Base-by-base conservation (phyloP, 2,888 invertebrate species). In the Napeogenes sylphis region DNA sequence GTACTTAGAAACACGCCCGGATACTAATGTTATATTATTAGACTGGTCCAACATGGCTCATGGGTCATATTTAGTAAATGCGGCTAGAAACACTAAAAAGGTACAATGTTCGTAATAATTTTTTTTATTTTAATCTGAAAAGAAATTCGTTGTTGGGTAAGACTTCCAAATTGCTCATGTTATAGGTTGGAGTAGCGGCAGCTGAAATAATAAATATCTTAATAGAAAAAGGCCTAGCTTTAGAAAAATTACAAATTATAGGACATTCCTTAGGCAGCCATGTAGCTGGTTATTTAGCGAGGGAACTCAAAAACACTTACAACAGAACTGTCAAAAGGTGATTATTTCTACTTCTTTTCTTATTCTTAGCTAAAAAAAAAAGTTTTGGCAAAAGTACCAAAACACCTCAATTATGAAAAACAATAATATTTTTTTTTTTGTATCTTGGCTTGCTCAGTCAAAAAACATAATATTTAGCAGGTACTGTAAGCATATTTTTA, bases 81-180 rank as follows among this genome's bases (percentile, higher is more conserved):
- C 93, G 14, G 93, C 93, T 2, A 85, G 90, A 64, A 93, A 93
- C 71, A 92, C 93, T 4, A 91, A 88, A 75, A 85, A 90, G 77
- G 92, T 93, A 74, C 87, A 82, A 33, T 47, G 30, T 51, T 10
- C 30, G 21, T 47, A 47, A 21, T 30, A 8, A 13, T 12, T 5
- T 4, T 4, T 30, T n/a, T 51, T 61, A 5, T 13, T 51, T 2
- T 45, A 38, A 33, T 30, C 3, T 32, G 32, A 35, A 38, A 30
- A 4, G 13, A 8, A 13, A 57, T 51, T 58, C 42, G 32, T 3
- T 53, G 12, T 33, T 45, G 46, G 4, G 35, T 45, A 51, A 56
- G 10, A 3, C 10, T 56, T 12, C 10, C 13, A n/a, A 45, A 35
- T 14, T 4, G 30, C 10, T 53, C 38, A 45, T 32, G 46, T 77